Evolutionary conservation across 2,113 vertebrate genomes (phyloP).

Genomic region (Notothenia rossii): DNA sequence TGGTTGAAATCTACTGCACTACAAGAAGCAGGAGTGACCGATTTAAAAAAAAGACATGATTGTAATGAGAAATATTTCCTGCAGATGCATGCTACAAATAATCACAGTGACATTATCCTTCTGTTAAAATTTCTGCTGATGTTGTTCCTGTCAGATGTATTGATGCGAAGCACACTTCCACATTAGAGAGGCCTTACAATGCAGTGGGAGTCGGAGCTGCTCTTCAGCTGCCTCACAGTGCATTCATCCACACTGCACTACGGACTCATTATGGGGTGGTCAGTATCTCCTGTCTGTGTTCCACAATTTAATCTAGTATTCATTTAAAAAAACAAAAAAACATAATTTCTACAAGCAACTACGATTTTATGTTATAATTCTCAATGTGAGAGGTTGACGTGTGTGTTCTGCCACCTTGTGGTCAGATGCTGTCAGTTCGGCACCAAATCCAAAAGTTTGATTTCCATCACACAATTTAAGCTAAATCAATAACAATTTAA

Average conservation of each 20-base stretch:
- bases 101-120: constrained; percentile 83
- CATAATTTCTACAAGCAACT: constrained; percentile 37
- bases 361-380: constrained; percentile 26
- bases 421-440: constrained; percentile 39
- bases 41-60: constrained; percentile 6
- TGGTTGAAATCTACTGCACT: constrained; percentile 47
- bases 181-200: constrained; percentile 57
- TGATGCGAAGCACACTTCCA: constrained; percentile 52
- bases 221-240: constrained; percentile 48
- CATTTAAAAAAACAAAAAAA: constrained; percentile 37
- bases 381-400: constrained; percentile 11
- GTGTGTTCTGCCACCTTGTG: constrained; percentile 66
- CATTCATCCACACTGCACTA: constrained; percentile 36
- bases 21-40: constrained; percentile 62
- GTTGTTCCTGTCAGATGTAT: constrained; percentile 43
- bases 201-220: constrained; percentile 42
- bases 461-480: constrained; percentile 29
- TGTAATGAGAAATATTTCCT: constrained; percentile 59
- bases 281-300: constrained; percentile 33
- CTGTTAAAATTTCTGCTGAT: constrained; percentile 64
- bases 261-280: constrained; percentile 31
- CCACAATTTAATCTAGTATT: background rate
- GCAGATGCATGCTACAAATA: constrained; percentile 79
- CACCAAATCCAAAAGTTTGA: constrained; percentile 15
- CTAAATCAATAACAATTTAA: constrained; percentile 48